Percentiles rank a stretch among this genome's conserved stretches.
These are phyloP conservation scores for Orcinus orca DNA, from an alignment of 2,113 vertebrate genomes.

Conservation along the genomic window DNA sequence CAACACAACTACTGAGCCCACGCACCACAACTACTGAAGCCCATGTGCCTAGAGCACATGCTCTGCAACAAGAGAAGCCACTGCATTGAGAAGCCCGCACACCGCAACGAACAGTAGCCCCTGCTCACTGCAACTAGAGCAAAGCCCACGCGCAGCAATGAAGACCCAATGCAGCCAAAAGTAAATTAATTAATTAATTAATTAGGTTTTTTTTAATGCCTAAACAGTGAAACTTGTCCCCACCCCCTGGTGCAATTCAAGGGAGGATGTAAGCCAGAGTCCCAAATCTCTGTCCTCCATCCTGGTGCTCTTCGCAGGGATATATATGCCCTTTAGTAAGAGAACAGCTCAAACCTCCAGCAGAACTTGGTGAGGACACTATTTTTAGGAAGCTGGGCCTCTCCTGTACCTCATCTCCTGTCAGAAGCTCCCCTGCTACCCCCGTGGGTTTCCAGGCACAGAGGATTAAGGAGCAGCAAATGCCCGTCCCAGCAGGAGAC, in stretches of 20 bases:
- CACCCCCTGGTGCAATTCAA: neutral
- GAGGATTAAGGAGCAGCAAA: neutral
- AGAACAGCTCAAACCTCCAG: neutral
- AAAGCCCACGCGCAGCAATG: no score
- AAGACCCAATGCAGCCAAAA: no score
- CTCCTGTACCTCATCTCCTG: neutral
- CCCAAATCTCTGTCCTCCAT: neutral
- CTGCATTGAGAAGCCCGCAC: no score
- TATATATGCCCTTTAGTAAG: neutral
- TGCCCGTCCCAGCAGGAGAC: neutral
- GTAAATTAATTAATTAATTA: no score
- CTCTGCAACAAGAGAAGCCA: no score
- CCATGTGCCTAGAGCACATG: no score
- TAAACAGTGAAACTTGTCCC: neutral
- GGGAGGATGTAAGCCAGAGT: neutral
- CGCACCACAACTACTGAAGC: no score
- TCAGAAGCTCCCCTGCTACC: neutral
- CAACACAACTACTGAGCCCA: no score
- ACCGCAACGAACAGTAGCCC: no score
- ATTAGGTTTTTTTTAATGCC: no score
- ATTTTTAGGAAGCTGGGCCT: neutral
- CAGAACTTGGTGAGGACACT: neutral
- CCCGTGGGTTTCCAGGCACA: neutral
- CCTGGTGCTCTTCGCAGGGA: neutral
- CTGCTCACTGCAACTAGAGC: no score